Evolutionary conservation across 2,888 invertebrate species (phyloP), one percentile per base, ranked within the genome.

Genomic region (Noctua fimbriata): DNA sequence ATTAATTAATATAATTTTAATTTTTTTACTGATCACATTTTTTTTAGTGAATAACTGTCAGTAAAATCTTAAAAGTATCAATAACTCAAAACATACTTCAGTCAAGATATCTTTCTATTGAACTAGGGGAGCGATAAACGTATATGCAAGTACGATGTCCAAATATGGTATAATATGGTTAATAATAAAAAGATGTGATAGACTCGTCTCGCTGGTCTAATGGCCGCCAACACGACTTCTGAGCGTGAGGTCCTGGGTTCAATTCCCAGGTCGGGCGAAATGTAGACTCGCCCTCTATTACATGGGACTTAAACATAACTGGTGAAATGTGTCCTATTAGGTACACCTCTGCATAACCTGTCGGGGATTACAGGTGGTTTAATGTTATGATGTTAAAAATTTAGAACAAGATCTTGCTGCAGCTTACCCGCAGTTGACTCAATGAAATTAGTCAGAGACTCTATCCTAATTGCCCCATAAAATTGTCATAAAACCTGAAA

Each of bases 401-500:
- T n/a, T 24, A 2, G 2, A 21, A 70, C 14, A 69, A 69, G 1
- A 70, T 41, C 1, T 28, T 75, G 12, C 41, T 32, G 18, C 55
- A 47, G 18, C 21, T 12, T n/a, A 67, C 6, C 28, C 10, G 7
- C 10, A 44, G 16, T 0, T 55, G 18, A 66, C 3, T n/a, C 36
- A 52, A 47, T 18, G 28, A 52, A n/a, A 69, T 81, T 69, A 82
- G 36, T 67, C 58, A 78, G n/a, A 66, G 32, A 52, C 9, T 28
- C n/a, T 52, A 60, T 28, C 10, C n/a, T 83, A 55, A 78, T 71
- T 63, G 36, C 84, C 47, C 84, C 6, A 67, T 36, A 71, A 16
- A 44, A 47, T 28, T 60, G 52, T 5, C 66, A 71, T 71, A 60
- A 63, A 78, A 28, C 12, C 9, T 24, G 21, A 44, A 44, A 82